Conservation (phyloP, 2,888 invertebrate species). For the Caenorhabditis angaria region DNA sequence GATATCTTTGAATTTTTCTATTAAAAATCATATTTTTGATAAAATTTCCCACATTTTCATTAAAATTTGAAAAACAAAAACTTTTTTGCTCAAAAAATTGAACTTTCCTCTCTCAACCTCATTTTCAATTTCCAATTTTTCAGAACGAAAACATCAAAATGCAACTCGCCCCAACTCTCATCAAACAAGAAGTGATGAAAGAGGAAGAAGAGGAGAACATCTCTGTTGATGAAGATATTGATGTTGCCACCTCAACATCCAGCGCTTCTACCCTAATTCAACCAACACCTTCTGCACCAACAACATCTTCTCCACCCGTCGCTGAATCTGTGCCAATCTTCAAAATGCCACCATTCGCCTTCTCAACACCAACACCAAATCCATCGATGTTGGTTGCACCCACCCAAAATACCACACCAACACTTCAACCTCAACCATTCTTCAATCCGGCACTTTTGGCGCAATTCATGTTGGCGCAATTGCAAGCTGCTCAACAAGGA, state of each 20-base stretch:
- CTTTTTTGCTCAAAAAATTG: too few species aligned
- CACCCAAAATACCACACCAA: constrained; percentile 6
- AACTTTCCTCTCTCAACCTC: too few species aligned
- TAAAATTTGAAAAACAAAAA: too few species aligned
- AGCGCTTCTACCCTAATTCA: constrained; percentile 5
- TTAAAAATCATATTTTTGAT: too few species aligned
- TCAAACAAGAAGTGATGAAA: neutral
- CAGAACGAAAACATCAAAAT: constrained; percentile 5
- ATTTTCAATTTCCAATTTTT: too few species aligned
- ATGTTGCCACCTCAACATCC: neutral
- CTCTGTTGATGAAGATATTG: neutral
- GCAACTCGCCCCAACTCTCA: neutral
- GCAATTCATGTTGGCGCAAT: constrained; percentile 37
- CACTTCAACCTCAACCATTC: constrained; percentile 10
- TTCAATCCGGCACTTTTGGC: constrained; percentile 25
- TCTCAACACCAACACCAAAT: constrained; percentile 6
- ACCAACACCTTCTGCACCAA: constrained; percentile 1
- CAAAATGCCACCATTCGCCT: constrained; percentile 20
- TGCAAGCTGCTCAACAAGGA: constrained; percentile 21
- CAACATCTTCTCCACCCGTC: neutral
- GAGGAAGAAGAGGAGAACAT: neutral
- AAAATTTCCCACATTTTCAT: too few species aligned
- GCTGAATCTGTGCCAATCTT: constrained; percentile 9
- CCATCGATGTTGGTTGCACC: too few species aligned
- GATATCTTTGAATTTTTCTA: too few species aligned